These are phyloP conservation scores for Oreochromis niloticus DNA, from an alignment of 2,113 vertebrate species.

Conservation along the genomic window DNA sequence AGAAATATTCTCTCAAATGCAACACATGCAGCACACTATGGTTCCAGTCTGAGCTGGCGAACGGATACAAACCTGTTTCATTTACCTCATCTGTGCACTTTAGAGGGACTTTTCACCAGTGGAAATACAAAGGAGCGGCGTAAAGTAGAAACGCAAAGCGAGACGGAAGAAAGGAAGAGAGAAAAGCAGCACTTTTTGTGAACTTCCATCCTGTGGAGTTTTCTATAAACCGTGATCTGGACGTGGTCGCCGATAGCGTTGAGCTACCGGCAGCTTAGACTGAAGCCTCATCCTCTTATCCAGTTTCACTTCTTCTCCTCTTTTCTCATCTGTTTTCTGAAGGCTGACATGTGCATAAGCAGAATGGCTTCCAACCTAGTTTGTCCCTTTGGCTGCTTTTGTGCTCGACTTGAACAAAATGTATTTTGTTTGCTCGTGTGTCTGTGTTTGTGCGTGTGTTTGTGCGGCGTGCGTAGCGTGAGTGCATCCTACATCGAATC, in stretches of 20 bases:
- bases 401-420: slow-evolving; percentile 61
- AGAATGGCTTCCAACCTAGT: slow-evolving; percentile 55
- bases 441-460: background rate
- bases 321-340: slow-evolving; percentile 51
- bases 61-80: slow-evolving; percentile 75
- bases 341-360: slow-evolving; percentile 55
- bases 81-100: slow-evolving; percentile 99
- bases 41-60: slow-evolving; percentile 87
- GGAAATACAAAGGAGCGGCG: slow-evolving; percentile 26
- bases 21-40: slow-evolving; percentile 97
- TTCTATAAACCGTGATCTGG: slow-evolving; percentile 32
- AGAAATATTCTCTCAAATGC: slow-evolving; percentile 93
- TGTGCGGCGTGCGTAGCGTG: background rate
- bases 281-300: slow-evolving; percentile 30
- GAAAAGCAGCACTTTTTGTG: slow-evolving; percentile 68
- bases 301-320: slow-evolving; percentile 30
- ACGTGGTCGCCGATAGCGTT: slow-evolving; percentile 18
- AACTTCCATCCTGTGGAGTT: slow-evolving; percentile 52
- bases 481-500: slow-evolving; percentile 22
- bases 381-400: slow-evolving; percentile 51
- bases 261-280: slow-evolving; percentile 31
- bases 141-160: background rate
- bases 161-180: background rate
- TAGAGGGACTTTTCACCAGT: slow-evolving; percentile 77
- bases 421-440: slow-evolving; percentile 16